Conservation (phyloP, 2,113 vertebrate species). For the Neolamprologus falcicula region DNA sequence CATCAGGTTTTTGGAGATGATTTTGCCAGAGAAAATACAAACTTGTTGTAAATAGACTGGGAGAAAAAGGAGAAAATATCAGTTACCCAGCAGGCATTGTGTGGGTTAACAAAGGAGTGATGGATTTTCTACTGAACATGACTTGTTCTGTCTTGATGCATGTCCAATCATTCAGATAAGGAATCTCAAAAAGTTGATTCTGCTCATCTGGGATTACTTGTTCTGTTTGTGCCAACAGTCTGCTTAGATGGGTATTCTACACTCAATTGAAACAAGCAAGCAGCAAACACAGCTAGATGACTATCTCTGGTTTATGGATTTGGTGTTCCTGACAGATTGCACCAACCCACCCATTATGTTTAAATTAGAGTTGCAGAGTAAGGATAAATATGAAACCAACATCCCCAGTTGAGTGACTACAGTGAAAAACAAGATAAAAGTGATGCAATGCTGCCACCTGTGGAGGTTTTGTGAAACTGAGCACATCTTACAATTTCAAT, state of each 20-base stretch:
- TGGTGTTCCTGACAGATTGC: background rate
- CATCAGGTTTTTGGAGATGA: background rate
- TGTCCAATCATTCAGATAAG: background rate
- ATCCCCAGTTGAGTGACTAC: background rate
- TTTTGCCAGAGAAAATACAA: background rate
- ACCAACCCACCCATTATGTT: background rate
- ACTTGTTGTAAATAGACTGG: background rate
- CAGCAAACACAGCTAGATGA: background rate
- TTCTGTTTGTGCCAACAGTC: background rate
- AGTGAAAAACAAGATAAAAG: background rate
- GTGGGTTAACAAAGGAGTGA: background rate
- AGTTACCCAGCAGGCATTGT: background rate
- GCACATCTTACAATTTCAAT: background rate
- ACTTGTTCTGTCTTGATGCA: background rate
- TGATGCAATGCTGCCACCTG: background rate
- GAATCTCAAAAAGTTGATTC: background rate
- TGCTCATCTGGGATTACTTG: background rate
- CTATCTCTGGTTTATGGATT: accelerated
- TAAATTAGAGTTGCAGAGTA: background rate
- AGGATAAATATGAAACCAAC: background rate
- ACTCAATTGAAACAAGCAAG: background rate
- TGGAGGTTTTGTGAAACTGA: background rate
- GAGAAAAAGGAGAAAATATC: background rate
- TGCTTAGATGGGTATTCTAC: background rate
- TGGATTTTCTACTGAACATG: background rate